A percentile compares a stretch with the other conserved stretches of the same genome.
Evolutionary conservation across 2,797 vertebrate species (phyloP).

Genomic region (Melanotaenia nigrans): DNA sequence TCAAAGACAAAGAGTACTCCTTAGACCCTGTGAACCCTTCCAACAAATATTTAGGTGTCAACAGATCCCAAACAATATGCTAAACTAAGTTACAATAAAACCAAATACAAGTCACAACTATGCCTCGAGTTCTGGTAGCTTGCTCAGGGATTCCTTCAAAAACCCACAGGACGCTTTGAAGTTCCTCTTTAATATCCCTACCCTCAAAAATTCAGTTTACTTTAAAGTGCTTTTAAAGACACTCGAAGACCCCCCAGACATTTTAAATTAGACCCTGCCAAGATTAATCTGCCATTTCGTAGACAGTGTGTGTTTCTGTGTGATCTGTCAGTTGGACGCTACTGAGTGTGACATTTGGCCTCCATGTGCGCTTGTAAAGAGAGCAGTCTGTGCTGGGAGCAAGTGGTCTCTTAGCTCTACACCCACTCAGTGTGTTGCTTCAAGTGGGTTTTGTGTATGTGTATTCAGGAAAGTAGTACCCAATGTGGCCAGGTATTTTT

Average conservation of each 20-base stretch:
- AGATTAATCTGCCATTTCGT: slow-evolving; percentile 12
- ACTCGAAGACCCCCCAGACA: neutral
- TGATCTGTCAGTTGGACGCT: slow-evolving; percentile 36
- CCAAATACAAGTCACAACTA: neutral
- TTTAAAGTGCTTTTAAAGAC: slow-evolving; percentile 7
- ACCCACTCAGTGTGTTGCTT: slow-evolving; percentile 32
- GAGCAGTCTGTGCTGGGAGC: slow-evolving; percentile 41
- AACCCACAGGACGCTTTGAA: neutral
- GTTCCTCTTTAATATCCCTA: neutral
- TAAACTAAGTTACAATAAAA: neutral
- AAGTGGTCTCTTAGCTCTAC: slow-evolving; percentile 55
- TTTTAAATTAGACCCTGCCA: slow-evolving; percentile 3
- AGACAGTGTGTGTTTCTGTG: slow-evolving; percentile 9
- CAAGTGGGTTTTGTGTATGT: slow-evolving; percentile 51
- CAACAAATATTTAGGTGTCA: neutral
- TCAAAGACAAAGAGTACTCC: too few relatives aligned
- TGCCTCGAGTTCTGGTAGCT: neutral
- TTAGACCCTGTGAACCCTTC: neutral
- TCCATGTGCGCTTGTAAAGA: slow-evolving; percentile 71
- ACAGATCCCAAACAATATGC: neutral
- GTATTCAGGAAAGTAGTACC: slow-evolving; percentile 26
- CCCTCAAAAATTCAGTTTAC: slow-evolving; percentile 14
- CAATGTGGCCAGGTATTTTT: neutral
- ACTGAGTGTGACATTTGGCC: slow-evolving; percentile 67
- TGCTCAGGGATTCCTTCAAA: slow-evolving; percentile 3